These are phyloP conservation scores for Cephus pygmeus DNA, from an alignment of 2,888 invertebrate species.

Conservation along the genomic window DNA sequence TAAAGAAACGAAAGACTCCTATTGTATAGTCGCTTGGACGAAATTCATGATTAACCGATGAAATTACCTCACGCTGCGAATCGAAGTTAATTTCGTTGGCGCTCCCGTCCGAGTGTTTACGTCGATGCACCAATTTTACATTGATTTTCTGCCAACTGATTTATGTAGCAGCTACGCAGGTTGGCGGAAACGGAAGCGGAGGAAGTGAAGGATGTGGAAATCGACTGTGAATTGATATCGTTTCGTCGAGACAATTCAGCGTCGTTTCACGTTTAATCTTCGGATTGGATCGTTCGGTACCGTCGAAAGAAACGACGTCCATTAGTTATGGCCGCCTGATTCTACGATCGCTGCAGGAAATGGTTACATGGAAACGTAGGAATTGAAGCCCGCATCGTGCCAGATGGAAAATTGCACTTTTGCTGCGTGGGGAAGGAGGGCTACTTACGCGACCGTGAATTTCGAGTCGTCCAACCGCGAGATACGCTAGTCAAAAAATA, in stretches of 20 bases:
- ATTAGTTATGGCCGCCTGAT: conserved; percentile 43
- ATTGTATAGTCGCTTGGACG: too few relatives aligned
- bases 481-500: too few relatives aligned
- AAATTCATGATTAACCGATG: too few relatives aligned
- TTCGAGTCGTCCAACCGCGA: too few relatives aligned
- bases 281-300: conserved; percentile 17
- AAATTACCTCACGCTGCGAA: too few relatives aligned
- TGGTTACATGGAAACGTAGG: neutral
- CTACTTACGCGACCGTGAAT: too few relatives aligned
- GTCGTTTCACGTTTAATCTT: conserved; percentile 29
- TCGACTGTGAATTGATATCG: conserved; percentile 11
- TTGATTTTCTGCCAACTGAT: neutral
- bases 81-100: conserved; percentile 30
- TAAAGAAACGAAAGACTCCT: too few relatives aligned
- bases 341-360: conserved; percentile 24
- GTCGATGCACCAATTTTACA: too few relatives aligned
- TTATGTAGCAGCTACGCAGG: neutral
- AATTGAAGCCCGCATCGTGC: neutral
- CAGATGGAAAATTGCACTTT: conserved; percentile 1
- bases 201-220: neutral
- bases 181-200: neutral
- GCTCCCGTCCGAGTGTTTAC: conserved; percentile 8
- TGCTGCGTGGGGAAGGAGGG: neutral
- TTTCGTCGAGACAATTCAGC: conserved; percentile 12
- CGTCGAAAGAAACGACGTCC: conserved; percentile 31